Conservation (phyloP, 2,113 vertebrate genomes). For the Morone saxatilis region DNA sequence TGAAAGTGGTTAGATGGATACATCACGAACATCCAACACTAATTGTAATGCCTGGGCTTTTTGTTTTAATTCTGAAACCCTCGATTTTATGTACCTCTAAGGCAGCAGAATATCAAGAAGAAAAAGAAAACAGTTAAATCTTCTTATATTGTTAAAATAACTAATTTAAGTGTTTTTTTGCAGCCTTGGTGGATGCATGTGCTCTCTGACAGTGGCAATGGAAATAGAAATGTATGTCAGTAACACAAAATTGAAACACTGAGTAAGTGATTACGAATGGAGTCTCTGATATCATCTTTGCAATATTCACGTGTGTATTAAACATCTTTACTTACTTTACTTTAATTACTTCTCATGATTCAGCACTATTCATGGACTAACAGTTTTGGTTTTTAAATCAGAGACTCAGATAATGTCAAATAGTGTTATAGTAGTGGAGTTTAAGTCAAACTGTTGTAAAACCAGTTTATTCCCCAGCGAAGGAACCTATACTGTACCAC, state of each 20-base stretch:
- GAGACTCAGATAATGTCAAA: neutral
- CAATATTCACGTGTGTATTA: neutral
- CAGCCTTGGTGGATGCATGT: neutral
- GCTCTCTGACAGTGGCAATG: neutral
- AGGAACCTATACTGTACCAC: conserved; percentile 1
- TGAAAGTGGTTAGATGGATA: neutral
- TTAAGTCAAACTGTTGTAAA: neutral
- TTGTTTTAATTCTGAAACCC: too few relatives aligned
- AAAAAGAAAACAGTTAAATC: too few relatives aligned
- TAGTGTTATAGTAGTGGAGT: neutral
- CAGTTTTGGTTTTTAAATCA: neutral
- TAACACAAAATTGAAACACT: neutral
- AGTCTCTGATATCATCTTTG: neutral
- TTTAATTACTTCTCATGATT: too few relatives aligned
- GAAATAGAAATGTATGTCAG: neutral
- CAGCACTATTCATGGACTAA: neutral
- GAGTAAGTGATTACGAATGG: too few relatives aligned
- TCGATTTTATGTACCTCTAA: neutral
- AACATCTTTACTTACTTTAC: neutral
- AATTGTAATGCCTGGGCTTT: too few relatives aligned
- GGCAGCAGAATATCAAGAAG: too few relatives aligned
- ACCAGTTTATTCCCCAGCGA: conserved; percentile 2
- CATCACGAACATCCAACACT: too few relatives aligned
- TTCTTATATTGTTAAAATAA: too few relatives aligned
- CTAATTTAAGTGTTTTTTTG: neutral